Conservation (phyloP, 2,113 vertebrate species). For the Mustelus asterias region DNA sequence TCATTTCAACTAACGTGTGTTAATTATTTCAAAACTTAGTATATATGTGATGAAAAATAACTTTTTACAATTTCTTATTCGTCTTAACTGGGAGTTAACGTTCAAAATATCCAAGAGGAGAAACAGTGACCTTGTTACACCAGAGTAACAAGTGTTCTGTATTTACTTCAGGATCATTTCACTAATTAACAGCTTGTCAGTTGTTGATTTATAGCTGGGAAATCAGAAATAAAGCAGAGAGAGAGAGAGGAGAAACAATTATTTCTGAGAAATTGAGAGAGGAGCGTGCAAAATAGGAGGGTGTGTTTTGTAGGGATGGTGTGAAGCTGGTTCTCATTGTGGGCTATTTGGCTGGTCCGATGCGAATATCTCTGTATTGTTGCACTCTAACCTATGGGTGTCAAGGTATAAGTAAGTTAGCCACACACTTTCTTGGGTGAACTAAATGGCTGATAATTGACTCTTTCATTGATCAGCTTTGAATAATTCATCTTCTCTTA, state of each 20-base stretch:
- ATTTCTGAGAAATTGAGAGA: background rate
- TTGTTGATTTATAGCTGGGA: background rate
- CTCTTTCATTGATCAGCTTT: slow-evolving; percentile 22
- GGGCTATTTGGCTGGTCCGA: too few species aligned
- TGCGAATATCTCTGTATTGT: background rate
- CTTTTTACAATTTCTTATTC: background rate
- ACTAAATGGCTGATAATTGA: background rate
- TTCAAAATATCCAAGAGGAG: background rate
- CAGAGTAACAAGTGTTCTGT: background rate
- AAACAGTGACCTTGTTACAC: background rate
- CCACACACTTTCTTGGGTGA: background rate
- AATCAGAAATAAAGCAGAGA: background rate
- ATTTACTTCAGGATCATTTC: background rate
- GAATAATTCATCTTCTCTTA: background rate
- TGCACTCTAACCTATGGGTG: background rate
- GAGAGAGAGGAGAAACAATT: background rate
- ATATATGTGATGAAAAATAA: background rate
- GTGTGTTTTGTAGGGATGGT: too few species aligned
- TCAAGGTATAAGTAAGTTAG: background rate
- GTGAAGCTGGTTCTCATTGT: too few species aligned
- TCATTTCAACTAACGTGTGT: background rate
- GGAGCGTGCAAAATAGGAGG: background rate
- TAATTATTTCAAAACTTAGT: background rate
- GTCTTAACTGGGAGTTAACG: background rate
- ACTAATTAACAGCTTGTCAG: background rate